These are phyloP conservation scores for Drosophila longiperda DNA, from an alignment of 2,888 invertebrate species.

Conservation along the genomic window DNA sequence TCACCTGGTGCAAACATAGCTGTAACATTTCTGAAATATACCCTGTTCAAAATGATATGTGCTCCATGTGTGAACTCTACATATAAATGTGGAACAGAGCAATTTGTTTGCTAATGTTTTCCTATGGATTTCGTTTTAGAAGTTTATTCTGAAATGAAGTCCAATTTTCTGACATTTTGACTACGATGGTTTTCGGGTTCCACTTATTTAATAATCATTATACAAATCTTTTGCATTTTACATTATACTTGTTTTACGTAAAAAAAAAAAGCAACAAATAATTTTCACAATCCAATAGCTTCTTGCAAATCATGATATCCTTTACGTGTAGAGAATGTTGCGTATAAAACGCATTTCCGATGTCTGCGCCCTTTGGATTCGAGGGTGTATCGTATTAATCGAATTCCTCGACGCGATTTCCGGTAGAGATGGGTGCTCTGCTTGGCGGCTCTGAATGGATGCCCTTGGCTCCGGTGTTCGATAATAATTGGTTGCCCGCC, in stretches of 20 bases:
- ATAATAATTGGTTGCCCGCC: conserved; percentile 29
- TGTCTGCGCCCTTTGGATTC: background rate
- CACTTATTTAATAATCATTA: background rate
- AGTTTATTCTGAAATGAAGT: background rate
- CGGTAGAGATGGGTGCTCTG: conserved; percentile 33
- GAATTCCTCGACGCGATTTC: background rate
- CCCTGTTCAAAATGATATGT: background rate
- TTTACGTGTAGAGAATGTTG: background rate
- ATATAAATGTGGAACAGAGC: background rate
- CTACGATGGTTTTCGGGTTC: background rate
- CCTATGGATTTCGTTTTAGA: background rate
- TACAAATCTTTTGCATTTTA: background rate
- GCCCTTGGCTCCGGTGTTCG: conserved; percentile 9
- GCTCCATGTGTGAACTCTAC: background rate
- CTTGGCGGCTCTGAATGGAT: conserved; percentile 37
- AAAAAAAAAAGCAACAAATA: background rate
- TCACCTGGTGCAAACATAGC: background rate
- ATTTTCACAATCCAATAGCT: background rate
- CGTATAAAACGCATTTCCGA: background rate
- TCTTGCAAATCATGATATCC: background rate
- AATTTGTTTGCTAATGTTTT: too few species aligned
- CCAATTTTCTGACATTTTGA: background rate
- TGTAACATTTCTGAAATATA: background rate
- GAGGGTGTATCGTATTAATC: background rate
- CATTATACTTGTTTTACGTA: background rate